These are phyloP conservation scores for Caretta caretta DNA, from an alignment of 2,113 vertebrate species.

Conservation along the genomic window DNA sequence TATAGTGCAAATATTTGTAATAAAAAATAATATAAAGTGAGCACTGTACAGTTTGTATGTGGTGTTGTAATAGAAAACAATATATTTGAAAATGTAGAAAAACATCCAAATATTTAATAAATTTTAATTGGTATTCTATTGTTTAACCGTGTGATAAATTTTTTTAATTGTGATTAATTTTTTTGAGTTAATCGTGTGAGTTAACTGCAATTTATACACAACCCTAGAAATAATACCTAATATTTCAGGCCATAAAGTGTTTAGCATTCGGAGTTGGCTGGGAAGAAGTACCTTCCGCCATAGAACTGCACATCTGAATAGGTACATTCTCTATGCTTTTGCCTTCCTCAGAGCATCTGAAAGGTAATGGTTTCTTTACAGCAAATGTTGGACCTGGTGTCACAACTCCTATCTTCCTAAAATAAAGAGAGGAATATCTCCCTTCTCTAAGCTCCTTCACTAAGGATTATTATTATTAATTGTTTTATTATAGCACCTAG, in stretches of 20 bases:
- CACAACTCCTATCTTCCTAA: not conserved
- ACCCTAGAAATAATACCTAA: not conserved
- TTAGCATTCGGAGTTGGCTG: not conserved
- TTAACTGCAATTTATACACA: too few relatives aligned
- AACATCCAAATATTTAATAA: too few relatives aligned
- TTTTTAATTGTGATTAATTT: too few relatives aligned
- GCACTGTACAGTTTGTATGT: too few relatives aligned
- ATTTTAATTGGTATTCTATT: too few relatives aligned
- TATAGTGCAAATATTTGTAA: too few relatives aligned
- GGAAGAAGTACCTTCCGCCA: not conserved
- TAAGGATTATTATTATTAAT: too few relatives aligned
- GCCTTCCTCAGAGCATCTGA: not conserved
- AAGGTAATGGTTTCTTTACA: not conserved
- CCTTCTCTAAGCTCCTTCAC: not conserved
- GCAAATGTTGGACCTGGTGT: not conserved
- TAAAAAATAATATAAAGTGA: too few relatives aligned
- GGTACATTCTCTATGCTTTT: rapidly evolving
- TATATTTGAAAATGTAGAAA: too few relatives aligned
- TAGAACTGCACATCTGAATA: not conserved
- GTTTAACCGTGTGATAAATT: too few relatives aligned
- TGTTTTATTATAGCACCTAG: not conserved
- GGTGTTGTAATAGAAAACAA: too few relatives aligned
- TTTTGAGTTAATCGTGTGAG: too few relatives aligned
- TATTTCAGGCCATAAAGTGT: not conserved
- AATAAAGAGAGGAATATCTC: not conserved